phyloP scores from a whole-genome alignment of 2,797 vertebrate genomes.

The Ctenosaura bakeri region DNA sequence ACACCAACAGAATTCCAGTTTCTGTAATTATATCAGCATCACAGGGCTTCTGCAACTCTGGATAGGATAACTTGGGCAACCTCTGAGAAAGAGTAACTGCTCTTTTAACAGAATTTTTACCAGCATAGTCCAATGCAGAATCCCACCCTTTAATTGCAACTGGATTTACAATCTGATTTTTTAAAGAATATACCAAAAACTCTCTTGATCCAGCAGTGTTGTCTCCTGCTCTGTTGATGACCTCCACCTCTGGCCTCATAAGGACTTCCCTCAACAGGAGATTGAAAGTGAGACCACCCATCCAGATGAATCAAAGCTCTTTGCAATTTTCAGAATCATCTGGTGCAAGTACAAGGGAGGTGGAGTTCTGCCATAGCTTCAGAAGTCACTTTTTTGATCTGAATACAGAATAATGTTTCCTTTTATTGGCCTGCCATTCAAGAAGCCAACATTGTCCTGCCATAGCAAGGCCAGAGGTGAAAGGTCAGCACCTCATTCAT shows the following conservation, averaged over 20 bases:
- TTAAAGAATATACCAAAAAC: fast-evolving
- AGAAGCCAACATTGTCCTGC: background rate
- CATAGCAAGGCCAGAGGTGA: background rate
- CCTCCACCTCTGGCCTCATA: constrained; percentile 40
- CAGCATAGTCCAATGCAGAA: background rate
- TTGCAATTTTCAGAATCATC: constrained; percentile 62
- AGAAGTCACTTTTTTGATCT: background rate
- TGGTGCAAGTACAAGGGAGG: constrained; percentile 24
- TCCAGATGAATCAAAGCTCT: constrained; percentile 42
- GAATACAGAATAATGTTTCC: background rate
- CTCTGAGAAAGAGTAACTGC: too few relatives aligned
- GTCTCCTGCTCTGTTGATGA: fast-evolving
- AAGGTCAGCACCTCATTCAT: constrained; percentile 55
- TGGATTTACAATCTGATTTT: background rate
- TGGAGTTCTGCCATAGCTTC: constrained; percentile 48
- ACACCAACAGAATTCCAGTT: too few relatives aligned
- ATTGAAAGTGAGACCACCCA: constrained; percentile 8
- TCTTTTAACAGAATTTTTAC: background rate
- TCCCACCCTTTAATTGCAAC: background rate
- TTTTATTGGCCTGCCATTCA: fast-evolving
- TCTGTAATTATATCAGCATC: too few relatives aligned
- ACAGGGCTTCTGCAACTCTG: too few relatives aligned
- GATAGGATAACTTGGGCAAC: too few relatives aligned
- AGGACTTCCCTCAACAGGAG: constrained; percentile 54
- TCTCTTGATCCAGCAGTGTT: background rate